Percentiles rank a stretch among this genome's conserved stretches.
Evolutionary conservation across 92 coral and sea anemone species (phyloP).

Genomic region (Pocillopora meandrina): DNA sequence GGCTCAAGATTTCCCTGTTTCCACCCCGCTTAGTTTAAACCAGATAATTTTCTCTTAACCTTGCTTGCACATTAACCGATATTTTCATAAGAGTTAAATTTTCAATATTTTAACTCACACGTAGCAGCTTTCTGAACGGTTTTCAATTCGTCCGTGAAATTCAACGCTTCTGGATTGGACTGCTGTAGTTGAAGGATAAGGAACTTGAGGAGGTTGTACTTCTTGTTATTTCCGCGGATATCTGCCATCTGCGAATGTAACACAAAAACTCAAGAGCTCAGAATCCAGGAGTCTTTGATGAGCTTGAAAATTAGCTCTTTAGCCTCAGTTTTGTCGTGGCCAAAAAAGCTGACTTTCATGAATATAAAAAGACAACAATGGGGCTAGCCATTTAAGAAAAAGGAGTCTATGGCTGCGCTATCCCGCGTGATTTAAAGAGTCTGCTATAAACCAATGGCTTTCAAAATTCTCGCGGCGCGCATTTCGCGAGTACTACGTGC

Average conservation of each 20-base stretch:
- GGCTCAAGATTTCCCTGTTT: too few relatives aligned
- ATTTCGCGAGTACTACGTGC: too few relatives aligned
- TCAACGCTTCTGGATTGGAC: slow-evolving; percentile 66
- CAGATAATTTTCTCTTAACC: too few relatives aligned
- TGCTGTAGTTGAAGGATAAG: slow-evolving; percentile 71
- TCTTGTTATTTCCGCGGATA: slow-evolving; percentile 85
- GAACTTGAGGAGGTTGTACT: slow-evolving; percentile 75
- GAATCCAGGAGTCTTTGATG: not conserved
- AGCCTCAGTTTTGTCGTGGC: too few relatives aligned
- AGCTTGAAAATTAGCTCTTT: not conserved
- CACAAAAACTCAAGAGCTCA: not conserved
- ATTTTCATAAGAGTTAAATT: not conserved
- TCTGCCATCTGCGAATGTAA: slow-evolving; percentile 74
- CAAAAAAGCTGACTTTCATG: too few relatives aligned
- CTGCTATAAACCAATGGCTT: too few relatives aligned
- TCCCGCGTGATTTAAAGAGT: too few relatives aligned
- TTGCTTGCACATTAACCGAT: not conserved
- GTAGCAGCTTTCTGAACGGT: slow-evolving; percentile 78
- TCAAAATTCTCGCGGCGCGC: too few relatives aligned
- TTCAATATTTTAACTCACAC: slow-evolving; percentile 46
- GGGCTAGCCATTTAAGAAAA: too few relatives aligned
- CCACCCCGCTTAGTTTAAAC: not conserved
- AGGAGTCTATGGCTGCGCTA: too few relatives aligned
- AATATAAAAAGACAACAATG: too few relatives aligned
- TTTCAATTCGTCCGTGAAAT: slow-evolving; percentile 68